Conservation (phyloP, 2,113 vertebrate species). For the Rhipidura dahli region DNA sequence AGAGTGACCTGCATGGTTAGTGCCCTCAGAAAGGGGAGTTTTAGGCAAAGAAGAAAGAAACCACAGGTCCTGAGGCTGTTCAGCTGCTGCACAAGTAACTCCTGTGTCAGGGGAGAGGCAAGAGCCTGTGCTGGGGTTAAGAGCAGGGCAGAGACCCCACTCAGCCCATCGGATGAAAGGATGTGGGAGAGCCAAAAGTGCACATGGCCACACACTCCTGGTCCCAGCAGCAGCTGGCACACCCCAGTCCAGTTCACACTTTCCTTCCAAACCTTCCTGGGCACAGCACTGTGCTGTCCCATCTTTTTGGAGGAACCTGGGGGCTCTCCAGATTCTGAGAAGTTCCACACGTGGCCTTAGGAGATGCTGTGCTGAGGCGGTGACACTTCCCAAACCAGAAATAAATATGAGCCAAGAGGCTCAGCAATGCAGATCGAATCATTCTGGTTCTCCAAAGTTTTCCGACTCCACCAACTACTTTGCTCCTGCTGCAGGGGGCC, state of each 20-base stretch:
- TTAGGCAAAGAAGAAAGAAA: neutral
- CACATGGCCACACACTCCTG: rapidly evolving
- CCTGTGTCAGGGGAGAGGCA: neutral
- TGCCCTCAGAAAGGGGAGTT: neutral
- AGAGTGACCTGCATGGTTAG: neutral
- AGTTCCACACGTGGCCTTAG: neutral
- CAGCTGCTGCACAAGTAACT: neutral
- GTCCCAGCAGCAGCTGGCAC: neutral
- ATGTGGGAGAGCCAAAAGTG: neutral
- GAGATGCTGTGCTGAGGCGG: rapidly evolving
- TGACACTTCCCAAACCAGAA: neutral
- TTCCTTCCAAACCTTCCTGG: neutral
- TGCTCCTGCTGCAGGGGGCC: neutral
- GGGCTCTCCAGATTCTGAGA: neutral
- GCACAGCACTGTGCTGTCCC: neutral
- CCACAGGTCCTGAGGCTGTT: neutral
- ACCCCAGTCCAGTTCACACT: rapidly evolving
- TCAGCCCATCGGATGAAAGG: neutral
- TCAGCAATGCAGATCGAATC: neutral
- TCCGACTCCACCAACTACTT: neutral
- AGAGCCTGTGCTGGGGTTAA: neutral
- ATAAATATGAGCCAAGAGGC: neutral
- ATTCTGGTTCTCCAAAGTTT: neutral
- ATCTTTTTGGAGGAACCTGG: neutral
- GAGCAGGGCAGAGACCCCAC: neutral